These are phyloP conservation scores for Catagonus wagneri DNA, from an alignment of 2,113 vertebrate genomes.

Conservation along the genomic window DNA sequence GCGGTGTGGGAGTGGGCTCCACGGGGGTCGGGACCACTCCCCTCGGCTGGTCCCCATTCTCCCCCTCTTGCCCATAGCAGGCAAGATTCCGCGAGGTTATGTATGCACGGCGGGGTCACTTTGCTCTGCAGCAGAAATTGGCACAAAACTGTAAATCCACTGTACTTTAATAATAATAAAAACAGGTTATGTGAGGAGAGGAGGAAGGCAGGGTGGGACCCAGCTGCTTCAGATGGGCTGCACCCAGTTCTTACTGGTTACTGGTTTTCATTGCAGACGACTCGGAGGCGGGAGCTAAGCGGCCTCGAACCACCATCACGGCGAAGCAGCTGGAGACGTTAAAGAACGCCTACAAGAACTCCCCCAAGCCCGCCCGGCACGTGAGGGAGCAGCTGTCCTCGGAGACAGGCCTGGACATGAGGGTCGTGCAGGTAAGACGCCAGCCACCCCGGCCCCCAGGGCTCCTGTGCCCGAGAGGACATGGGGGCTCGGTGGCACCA, in stretches of 20 bases:
- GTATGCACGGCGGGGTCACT: too few species aligned
- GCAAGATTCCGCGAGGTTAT: background rate
- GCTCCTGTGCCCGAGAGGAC: background rate
- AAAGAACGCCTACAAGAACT: constrained; percentile 99
- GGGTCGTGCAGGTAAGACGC: constrained; percentile 96
- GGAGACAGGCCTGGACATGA: constrained; percentile 98
- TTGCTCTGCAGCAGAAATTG: too few species aligned
- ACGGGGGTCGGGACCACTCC: rapidly evolving
- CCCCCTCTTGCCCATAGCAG: background rate
- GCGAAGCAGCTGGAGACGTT: constrained; percentile 99
- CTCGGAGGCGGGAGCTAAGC: constrained; percentile 96
- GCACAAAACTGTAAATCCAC: too few species aligned
- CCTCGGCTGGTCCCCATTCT: rapidly evolving
- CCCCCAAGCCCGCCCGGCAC: constrained; percentile 96
- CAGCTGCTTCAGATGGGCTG: background rate
- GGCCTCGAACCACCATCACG: constrained; percentile 98
- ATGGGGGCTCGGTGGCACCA: too few species aligned
- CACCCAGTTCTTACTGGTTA: background rate
- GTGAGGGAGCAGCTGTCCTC: constrained; percentile 99
- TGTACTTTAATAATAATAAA: too few species aligned
- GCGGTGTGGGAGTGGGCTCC: background rate
- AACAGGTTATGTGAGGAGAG: background rate
- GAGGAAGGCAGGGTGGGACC: background rate
- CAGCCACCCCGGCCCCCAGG: rapidly evolving
- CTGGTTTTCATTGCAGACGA: constrained; percentile 90